These are phyloP conservation scores for Cyprinodon brontotheroides DNA, from an alignment of 2,113 vertebrate species.

Conservation along the genomic window DNA sequence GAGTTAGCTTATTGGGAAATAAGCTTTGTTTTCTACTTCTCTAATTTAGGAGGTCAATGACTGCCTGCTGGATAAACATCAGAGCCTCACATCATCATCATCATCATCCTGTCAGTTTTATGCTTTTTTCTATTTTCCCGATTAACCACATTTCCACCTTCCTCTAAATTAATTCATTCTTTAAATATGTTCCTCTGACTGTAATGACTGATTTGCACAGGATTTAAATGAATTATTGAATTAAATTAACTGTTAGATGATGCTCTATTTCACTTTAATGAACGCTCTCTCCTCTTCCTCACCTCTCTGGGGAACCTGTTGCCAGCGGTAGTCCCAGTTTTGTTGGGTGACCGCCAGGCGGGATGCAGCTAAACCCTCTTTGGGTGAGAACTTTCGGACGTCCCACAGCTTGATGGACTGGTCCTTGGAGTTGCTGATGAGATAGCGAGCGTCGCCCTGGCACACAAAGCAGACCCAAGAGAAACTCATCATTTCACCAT, in stretches of 20 bases:
- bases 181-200: background rate
- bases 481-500: background rate
- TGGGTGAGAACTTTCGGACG: slow-evolving; percentile 87
- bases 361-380: slow-evolving; percentile 89
- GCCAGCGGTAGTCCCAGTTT: slow-evolving; percentile 96
- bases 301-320: slow-evolving; percentile 93
- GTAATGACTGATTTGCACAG: background rate
- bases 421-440: slow-evolving; percentile 95
- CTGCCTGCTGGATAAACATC: too few relatives aligned
- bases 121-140: too few relatives aligned
- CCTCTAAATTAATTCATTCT: background rate
- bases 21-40: too few relatives aligned
- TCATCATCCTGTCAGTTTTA: too few relatives aligned
- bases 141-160: too few relatives aligned
- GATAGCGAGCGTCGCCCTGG: slow-evolving; percentile 90
- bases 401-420: slow-evolving; percentile 96
- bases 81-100: too few relatives aligned
- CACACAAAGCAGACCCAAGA: background rate
- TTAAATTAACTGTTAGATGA: background rate
- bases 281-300: slow-evolving; percentile 24
- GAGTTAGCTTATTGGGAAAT: too few relatives aligned
- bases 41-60: too few relatives aligned
- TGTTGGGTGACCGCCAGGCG: slow-evolving; percentile 90
- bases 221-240: background rate
- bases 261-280: background rate